Base-by-base conservation (phyloP, 2,888 invertebrate genomes). In the Molorchus minor region DNA sequence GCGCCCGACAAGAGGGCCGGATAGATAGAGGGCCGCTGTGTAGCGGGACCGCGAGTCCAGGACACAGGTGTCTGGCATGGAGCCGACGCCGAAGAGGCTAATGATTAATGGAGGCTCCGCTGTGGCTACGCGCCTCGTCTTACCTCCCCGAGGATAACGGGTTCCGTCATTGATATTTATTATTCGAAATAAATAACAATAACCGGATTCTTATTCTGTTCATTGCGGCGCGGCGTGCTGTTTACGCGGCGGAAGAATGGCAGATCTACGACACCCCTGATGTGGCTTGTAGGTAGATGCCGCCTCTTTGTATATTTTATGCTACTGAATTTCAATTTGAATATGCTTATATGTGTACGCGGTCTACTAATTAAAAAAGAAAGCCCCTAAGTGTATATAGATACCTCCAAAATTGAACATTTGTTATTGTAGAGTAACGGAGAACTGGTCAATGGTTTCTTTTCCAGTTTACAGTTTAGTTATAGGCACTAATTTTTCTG, bases 131-230 rank as follows among this genome's bases (percentile, higher is more conserved):
- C 66, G 58, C 65, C 60, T 67, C 64, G 64, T 71, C 67, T 65
- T 67, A 62, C 69, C 61, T 67, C 68, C 68, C 68, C 55, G 67
- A 61, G 65, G 70, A 69, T 61, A 46, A 64, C 61, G 64, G 69
- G 68, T 68, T 69, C 71, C 72, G 69, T 72, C 75, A 77, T 77
- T 77, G 77, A 77, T 79, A 79, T 79, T 79, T 79, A 79, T 79
- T 75, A 75, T 75, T 67, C 70, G 71, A 74, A n/a, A 78, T 79
- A 79, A 79, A 79, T 78, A 78, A 78, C 76, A 78, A 77, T 78
- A 74, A 76, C 75, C 72, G 71, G 71, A 67, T 76, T 75, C 75
- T 77, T 77, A 77, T 76, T 75, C 74, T 73, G 72, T 75, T 75
- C 74, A 75, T 73, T 74, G 68, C 61, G 60, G 66, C 71, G 74